These are phyloP conservation scores for Cottus gobio DNA, from an alignment of 2,113 vertebrate genomes.

Conservation along the genomic window DNA sequence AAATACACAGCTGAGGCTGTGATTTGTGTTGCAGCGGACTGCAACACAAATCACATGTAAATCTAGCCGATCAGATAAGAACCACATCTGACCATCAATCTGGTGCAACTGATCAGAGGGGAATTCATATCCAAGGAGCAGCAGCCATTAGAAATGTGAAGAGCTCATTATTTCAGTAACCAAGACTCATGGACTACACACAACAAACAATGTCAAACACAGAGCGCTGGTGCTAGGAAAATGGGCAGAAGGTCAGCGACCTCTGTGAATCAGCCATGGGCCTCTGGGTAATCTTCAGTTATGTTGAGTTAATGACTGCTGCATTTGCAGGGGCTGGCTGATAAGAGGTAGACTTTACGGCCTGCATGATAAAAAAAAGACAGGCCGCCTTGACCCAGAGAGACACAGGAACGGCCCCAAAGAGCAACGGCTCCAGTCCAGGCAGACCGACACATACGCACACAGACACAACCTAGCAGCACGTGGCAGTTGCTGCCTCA, in stretches of 20 bases:
- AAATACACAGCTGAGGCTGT: background rate
- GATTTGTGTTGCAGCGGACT: too few relatives aligned
- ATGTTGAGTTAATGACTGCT: constrained; percentile 74
- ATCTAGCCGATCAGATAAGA: background rate
- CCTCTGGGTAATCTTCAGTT: constrained; percentile 72
- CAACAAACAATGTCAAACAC: constrained; percentile 8
- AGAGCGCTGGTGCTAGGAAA: constrained; percentile 41
- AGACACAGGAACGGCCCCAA: constrained; percentile 55
- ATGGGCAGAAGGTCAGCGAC: constrained; percentile 54
- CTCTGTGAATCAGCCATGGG: constrained; percentile 64
- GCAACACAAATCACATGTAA: background rate
- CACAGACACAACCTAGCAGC: constrained; percentile 57
- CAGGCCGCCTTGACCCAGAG: constrained; percentile 72
- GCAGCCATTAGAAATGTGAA: constrained; percentile 27
- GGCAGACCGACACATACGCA: constrained; percentile 40
- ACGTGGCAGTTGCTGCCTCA: constrained; percentile 71
- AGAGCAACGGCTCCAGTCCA: constrained; percentile 58
- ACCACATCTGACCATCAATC: constrained; percentile 2
- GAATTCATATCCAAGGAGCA: constrained; percentile 16
- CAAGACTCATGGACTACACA: constrained; percentile 19
- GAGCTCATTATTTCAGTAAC: constrained; percentile 43
- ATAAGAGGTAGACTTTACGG: constrained; percentile 77
- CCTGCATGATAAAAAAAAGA: constrained; percentile 61
- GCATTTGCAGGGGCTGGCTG: constrained; percentile 59
- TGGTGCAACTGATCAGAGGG: constrained; percentile 11